Conservation (phyloP, 2,113 vertebrate genomes). For the Corythornis madagascariensis region DNA sequence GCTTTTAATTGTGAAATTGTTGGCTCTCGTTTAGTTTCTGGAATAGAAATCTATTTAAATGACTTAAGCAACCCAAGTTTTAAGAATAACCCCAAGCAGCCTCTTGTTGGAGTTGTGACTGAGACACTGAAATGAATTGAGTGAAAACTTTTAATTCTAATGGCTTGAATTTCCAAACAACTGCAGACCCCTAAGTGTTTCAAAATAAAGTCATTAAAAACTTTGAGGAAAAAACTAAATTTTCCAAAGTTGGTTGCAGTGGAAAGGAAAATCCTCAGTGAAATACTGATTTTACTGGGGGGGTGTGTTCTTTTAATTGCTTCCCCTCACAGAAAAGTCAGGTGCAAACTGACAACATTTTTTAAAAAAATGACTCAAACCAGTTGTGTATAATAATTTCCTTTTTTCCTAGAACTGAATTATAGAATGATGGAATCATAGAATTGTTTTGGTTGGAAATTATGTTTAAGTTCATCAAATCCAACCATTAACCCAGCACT, state of each 20-base stretch:
- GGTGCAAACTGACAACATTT: background rate
- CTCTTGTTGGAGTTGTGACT: slow-evolving; percentile 9
- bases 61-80: slow-evolving; percentile 53
- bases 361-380: background rate
- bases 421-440: background rate
- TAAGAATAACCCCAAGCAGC: slow-evolving; percentile 41
- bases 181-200: background rate
- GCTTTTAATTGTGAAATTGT: slow-evolving; percentile 66
- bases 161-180: background rate
- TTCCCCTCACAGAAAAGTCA: background rate
- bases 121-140: background rate
- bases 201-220: background rate
- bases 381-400: background rate
- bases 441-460: background rate
- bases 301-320: rapidly evolving
- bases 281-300: background rate
- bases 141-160: background rate
- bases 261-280: background rate
- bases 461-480: background rate
- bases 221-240: background rate
- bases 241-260: background rate
- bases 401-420: background rate
- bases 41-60: slow-evolving; percentile 66
- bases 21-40: slow-evolving; percentile 61
- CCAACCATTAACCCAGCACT: background rate